Percentiles rank a stretch among this genome's conserved stretches.
These are phyloP conservation scores for Rhyacophila brunnea DNA, from an alignment of 1,140 invertebrate species.

Conservation along the genomic window DNA sequence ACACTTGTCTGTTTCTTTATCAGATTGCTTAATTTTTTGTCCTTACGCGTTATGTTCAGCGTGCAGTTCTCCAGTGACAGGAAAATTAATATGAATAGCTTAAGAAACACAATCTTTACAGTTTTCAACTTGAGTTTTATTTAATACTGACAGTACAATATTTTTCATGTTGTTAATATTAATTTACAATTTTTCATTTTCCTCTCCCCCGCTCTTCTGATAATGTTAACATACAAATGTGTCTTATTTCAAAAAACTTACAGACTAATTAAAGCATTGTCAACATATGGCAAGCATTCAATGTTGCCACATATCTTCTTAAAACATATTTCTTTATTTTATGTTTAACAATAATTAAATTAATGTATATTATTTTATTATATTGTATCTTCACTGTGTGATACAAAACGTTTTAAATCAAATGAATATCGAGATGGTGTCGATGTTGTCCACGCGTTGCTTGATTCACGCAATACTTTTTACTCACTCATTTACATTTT, in stretches of 20 bases:
- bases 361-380: background rate
- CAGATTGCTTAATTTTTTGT: too few species aligned
- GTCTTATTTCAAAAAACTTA: constrained; percentile 27
- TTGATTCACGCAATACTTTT: background rate
- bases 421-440: background rate
- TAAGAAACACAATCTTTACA: background rate
- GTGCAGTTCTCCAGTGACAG: too few species aligned
- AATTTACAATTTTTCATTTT: constrained; percentile 10
- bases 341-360: constrained; percentile 15
- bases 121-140: constrained; percentile 18
- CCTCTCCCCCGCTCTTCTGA: constrained; percentile 4
- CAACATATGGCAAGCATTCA: constrained; percentile 24
- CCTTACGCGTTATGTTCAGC: too few species aligned
- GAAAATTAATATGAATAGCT: too few species aligned
- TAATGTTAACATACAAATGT: constrained; percentile 31
- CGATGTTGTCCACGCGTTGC: background rate
- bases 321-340: constrained; percentile 11
- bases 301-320: constrained; percentile 19
- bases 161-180: constrained; percentile 9
- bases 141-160: constrained; percentile 33
- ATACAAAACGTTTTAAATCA: background rate
- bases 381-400: background rate
- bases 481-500: background rate
- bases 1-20: too few species aligned
- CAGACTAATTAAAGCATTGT: constrained; percentile 33